Base-by-base conservation (phyloP, 2,888 invertebrate species). In the Argyra leucocephala region DNA sequence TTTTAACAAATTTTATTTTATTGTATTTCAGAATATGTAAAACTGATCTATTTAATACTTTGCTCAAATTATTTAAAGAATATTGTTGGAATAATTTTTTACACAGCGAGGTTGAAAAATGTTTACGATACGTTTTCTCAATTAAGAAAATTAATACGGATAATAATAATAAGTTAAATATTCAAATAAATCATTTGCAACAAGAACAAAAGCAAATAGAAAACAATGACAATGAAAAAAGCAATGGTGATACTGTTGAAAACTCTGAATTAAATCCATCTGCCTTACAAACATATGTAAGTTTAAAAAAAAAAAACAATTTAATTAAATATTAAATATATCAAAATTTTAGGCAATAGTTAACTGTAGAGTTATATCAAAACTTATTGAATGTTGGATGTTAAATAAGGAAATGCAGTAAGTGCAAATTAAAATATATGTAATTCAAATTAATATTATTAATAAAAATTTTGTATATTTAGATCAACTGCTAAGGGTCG, bases 81-180 rank as follows among this genome's bases (percentile, higher is more conserved):
- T 93, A 90, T 82, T 86, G 88, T 70, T 89, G 93, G 90, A 96
- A 97, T 83, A 96, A 95, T 83, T 96, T 97, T 82, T 84, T 97
- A 76, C 96, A 97, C 81, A 89, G 89, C 71, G 91, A 93, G 82
- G 90, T 93, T 71, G 88, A 89, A 78, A 86, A 88, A 78, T 89
- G 91, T 77, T 81, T 95, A 72, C 83, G 83, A 68, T 83, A 87
- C 81, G 88, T 91, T 74, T 85, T 93, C 73, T 70, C 76, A 66
- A 73, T 73, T 66, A 72, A 73, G 70, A 69, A 72, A 69, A 71
- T 74, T 61, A 65, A 67, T 60, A 81, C 80, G 67, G 76, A 76
- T 70, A 78, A 78, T 66, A 76, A 73, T 21, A 73, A 71, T 26
- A 70, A 74, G 57, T 73, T 18, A 48, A 48, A 48, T 48, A 48